phyloP scores from a whole-genome alignment of 1,140 invertebrate genomes.

The Trinorchestia longiramus region DNA sequence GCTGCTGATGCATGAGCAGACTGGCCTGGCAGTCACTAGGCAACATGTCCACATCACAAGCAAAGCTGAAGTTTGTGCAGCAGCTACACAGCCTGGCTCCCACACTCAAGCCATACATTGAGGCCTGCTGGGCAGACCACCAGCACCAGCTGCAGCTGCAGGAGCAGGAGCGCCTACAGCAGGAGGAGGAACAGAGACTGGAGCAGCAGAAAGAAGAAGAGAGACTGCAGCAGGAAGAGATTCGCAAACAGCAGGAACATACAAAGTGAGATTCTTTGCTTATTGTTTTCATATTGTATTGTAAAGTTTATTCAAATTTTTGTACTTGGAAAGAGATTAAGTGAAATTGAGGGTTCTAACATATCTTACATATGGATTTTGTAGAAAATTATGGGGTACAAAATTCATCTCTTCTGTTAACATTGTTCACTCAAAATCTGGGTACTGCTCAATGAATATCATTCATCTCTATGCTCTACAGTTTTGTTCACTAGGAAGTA shows the following conservation, averaged over 20 bases:
- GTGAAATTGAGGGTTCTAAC: too few species aligned
- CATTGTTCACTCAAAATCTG: too few species aligned
- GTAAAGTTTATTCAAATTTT: constrained; percentile 23
- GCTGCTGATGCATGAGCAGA: constrained; percentile 70
- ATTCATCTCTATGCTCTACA: too few species aligned
- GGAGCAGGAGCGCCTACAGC: constrained; percentile 61
- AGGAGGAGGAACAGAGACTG: constrained; percentile 70
- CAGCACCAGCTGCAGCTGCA: constrained; percentile 62
- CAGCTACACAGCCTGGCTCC: constrained; percentile 88
- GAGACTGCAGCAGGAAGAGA: constrained; percentile 72
- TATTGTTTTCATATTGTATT: constrained; percentile 58
- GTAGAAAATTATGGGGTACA: too few species aligned
- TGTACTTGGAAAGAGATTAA: too few species aligned
- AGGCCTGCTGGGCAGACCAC: constrained; percentile 87
- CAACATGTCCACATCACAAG: constrained; percentile 85
- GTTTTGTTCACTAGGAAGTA: too few species aligned
- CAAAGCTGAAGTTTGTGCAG: constrained; percentile 92
- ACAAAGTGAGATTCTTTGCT: constrained; percentile 62
- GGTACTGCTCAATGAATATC: too few species aligned
- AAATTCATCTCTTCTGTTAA: too few species aligned
- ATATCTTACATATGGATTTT: too few species aligned
- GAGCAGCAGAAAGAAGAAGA: constrained; percentile 63
- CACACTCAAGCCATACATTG: constrained; percentile 89
- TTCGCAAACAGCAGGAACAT: constrained; percentile 75
- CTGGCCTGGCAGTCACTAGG: constrained; percentile 93